Conservation (phyloP, 1,140 invertebrate genomes). For the Charaxes varanes region DNA sequence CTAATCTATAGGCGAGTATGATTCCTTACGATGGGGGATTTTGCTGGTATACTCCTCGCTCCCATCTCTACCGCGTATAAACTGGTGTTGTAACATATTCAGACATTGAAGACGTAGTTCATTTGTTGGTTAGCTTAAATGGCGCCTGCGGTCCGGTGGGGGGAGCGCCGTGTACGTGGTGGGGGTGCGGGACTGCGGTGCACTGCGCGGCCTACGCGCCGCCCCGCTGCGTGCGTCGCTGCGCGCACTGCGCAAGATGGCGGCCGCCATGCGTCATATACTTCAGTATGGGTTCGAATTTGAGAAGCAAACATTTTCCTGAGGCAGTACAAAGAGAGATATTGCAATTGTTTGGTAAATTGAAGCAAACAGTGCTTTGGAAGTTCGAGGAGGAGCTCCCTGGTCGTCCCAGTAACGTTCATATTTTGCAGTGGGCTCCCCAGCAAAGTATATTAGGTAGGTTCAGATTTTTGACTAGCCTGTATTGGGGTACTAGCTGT, state of each 20-base stretch:
- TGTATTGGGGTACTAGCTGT: too few species aligned
- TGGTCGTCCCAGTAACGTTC: conserved; percentile 72
- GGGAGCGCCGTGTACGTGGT: conserved; percentile 98
- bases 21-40: too few species aligned
- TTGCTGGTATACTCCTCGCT: too few species aligned
- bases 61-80: too few species aligned
- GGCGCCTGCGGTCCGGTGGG: conserved; percentile 89
- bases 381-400: conserved; percentile 68
- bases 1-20: too few species aligned
- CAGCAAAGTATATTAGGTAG: conserved; percentile 75
- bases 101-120: too few species aligned
- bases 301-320: conserved; percentile 52
- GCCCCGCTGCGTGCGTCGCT: conserved; percentile 89
- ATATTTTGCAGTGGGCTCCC: conserved; percentile 76
- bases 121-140: too few species aligned
- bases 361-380: conserved; percentile 72
- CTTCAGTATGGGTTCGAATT: conserved; percentile 77
- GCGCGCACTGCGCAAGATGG: conserved; percentile 89
- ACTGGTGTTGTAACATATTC: too few species aligned
- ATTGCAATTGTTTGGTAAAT: conserved; percentile 52
- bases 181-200: conserved; percentile 95
- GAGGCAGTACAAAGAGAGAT: conserved; percentile 31
- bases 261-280: conserved; percentile 80
- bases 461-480: too few species aligned
- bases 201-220: conserved; percentile 85